Base-by-base conservation (phyloP, 2,113 vertebrate genomes). In the Gallinago undulata region DNA sequence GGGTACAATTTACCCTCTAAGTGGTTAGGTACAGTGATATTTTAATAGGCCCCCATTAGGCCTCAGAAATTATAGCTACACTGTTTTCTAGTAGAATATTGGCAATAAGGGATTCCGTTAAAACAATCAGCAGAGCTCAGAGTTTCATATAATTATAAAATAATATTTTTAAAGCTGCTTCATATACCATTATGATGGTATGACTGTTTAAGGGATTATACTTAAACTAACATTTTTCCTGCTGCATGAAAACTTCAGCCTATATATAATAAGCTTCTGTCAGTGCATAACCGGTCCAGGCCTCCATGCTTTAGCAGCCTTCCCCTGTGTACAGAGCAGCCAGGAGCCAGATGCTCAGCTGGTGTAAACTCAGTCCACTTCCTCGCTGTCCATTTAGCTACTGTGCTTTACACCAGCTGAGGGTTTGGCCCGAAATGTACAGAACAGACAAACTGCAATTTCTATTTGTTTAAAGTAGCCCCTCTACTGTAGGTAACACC, bases 401-500 rank as follows among this genome's bases (percentile, higher is more conserved):
- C 92, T 89, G 84, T n/a, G 50, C 35, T 85, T 95, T 92, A 60
- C 76, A 75, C 53, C 89, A 94, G 45, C 56, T 69, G 81, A 84
- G 76, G 16, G 28, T 73, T 93, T 90, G 83, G 91, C 57, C 79
- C 31, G 72, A 43, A 84, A 63, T 97, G 84, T 95, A 96, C 94
- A 97, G 93, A 87, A 74, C 15, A 94, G 92, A 84, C 39, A 94
- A 93, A 84, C 76, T 31, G 60, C 66, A 47, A 28, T 67, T 95
- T 89, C 87, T 81, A 73, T 67, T 93, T 90, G 70, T 95, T 94
- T 84, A 64, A 82, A 92, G 30, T 84, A 92, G 69, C 60, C 48
- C 84, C 82, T 89, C 66, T 78, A 48, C 90, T 87, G 95, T 97
- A 94, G 77, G 97, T 97, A 96, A 97, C 97, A 98, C 98, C 97